Conservation (phyloP, 2,797 vertebrate genomes). For the Hydrocynus forskahlii region DNA sequence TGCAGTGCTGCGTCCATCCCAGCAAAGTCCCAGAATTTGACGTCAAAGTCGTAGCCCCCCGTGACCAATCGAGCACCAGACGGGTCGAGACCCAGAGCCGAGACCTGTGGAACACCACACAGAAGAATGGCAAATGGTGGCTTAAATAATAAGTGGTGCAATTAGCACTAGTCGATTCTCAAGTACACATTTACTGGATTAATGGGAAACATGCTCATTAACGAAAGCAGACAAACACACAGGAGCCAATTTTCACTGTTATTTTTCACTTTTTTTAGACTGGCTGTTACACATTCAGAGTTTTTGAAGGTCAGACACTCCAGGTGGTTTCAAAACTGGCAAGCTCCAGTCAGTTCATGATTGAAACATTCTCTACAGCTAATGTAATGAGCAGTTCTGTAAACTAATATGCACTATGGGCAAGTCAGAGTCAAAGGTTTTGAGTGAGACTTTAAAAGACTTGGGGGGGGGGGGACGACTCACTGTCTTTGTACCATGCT, state of each 20-base stretch:
- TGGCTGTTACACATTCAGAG: background rate
- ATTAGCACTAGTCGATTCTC: background rate
- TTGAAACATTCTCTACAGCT: background rate
- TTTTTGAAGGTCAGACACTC: background rate
- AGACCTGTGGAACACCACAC: constrained; percentile 72
- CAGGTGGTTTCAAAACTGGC: background rate
- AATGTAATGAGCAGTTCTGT: no score
- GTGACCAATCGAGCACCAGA: constrained; percentile 94
- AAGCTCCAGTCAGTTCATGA: background rate
- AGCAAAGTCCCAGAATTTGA: constrained; percentile 98
- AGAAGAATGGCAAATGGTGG: background rate
- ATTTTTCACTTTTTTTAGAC: background rate
- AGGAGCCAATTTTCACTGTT: no score
- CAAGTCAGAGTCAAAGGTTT: no score
- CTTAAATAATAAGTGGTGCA: background rate
- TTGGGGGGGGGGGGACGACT: constrained; percentile 58
- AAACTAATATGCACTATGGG: no score
- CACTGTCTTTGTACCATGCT: constrained; percentile 93
- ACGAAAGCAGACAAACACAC: background rate
- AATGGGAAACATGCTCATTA: background rate
- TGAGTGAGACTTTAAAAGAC: no score
- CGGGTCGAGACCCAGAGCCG: constrained; percentile 89
- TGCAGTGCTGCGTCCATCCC: constrained; percentile 95
- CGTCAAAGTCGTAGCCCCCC: constrained; percentile 93
- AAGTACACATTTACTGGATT: background rate